Evolutionary conservation across 2,113 vertebrate species (phyloP).

Genomic region (Cnemophilus loriae): DNA sequence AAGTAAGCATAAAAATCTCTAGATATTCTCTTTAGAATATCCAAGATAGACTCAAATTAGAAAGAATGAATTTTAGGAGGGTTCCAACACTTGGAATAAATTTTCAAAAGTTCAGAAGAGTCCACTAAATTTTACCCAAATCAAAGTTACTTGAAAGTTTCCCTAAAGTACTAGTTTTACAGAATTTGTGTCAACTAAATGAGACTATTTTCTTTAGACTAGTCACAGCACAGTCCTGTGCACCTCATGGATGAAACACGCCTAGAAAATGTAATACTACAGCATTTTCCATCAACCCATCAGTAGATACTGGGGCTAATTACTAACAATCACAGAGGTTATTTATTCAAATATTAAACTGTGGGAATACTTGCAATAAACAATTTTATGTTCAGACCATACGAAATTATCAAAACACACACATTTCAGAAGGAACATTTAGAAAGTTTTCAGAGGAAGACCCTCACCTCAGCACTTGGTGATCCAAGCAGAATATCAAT

Average conservation of each 20-base stretch:
- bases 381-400: background rate
- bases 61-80: background rate
- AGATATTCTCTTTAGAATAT: background rate
- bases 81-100: background rate
- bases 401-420: background rate
- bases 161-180: background rate
- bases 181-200: background rate
- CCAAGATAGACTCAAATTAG: background rate
- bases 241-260: background rate
- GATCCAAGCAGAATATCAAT: slow-evolving; percentile 96
- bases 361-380: background rate
- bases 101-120: background rate
- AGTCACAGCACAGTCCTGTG: background rate
- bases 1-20: background rate
- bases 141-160: background rate
- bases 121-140: background rate
- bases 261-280: background rate
- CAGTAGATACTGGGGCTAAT: background rate
- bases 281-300: background rate
- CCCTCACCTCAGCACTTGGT: slow-evolving; percentile 89
- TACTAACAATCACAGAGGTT: background rate
- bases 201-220: background rate
- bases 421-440: background rate
- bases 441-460: background rate
- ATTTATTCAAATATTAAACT: background rate